Evolutionary conservation across 2,888 invertebrate species (phyloP).

Genomic region (Lochmaea crataegi): DNA sequence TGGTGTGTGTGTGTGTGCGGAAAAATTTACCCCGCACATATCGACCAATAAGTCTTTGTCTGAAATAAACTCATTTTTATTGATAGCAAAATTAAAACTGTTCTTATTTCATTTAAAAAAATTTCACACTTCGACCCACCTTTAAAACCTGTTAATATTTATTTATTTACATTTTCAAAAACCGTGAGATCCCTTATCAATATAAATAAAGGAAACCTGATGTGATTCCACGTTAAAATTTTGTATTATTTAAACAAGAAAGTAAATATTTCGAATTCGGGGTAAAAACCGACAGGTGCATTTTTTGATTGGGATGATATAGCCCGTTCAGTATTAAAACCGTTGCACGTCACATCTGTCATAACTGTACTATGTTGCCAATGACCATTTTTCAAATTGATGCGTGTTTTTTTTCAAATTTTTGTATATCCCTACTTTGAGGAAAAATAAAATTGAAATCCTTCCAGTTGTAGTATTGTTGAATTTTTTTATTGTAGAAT

Average conservation of each 20-base stretch:
- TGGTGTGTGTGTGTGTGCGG: conserved; percentile 28
- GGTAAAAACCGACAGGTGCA: not conserved
- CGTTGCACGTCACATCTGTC: too few relatives aligned
- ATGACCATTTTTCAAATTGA: too few relatives aligned
- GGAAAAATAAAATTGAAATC: too few relatives aligned
- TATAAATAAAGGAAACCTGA: not conserved
- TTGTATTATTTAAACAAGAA: not conserved
- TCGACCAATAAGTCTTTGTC: conserved; percentile 64
- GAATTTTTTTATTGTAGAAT: too few relatives aligned
- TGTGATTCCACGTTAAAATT: not conserved
- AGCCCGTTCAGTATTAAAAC: too few relatives aligned
- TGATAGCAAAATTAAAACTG: not conserved
- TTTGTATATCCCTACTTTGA: too few relatives aligned
- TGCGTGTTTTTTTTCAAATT: too few relatives aligned
- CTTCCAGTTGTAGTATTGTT: too few relatives aligned
- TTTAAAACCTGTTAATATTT: too few relatives aligned
- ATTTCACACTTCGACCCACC: too few relatives aligned
- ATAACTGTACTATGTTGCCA: too few relatives aligned
- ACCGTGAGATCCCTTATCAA: not conserved
- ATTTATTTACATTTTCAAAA: not conserved
- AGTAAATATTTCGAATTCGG: not conserved
- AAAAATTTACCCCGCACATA: conserved; percentile 54
- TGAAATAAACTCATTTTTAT: not conserved
- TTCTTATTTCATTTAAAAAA: not conserved
- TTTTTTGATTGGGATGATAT: too few relatives aligned